These are phyloP conservation scores for Barypeithes pellucidus DNA, from an alignment of 2,888 invertebrate genomes.

Conservation along the genomic window DNA sequence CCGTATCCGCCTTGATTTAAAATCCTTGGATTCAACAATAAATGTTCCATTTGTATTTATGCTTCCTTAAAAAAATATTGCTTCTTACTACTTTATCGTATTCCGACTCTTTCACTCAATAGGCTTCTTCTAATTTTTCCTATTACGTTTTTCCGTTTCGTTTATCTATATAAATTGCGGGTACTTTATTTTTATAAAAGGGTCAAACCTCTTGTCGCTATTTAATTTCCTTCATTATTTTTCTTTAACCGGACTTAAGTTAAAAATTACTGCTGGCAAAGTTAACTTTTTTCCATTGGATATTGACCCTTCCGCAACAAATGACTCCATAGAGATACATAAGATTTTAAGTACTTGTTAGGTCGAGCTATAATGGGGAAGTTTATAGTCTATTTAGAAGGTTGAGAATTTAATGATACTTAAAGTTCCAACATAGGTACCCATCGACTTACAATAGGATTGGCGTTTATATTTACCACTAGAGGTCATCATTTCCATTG, in stretches of 20 bases:
- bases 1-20: no score
- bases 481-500: no score
- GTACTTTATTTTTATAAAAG: conserved; percentile 8
- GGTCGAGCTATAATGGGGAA: not conserved
- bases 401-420: no score
- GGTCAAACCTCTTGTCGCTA: conserved; percentile 8
- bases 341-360: conserved; percentile 14
- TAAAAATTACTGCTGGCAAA: conserved; percentile 26
- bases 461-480: no score
- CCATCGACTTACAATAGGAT: no score
- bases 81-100: no score
- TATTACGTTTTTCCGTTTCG: not conserved
- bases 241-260: conserved; percentile 17
- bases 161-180: conserved; percentile 8
- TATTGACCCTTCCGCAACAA: conserved; percentile 13
- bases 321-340: conserved; percentile 9
- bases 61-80: no score
- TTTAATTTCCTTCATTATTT: conserved; percentile 19
- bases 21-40: no score
- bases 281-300: conserved; percentile 12
- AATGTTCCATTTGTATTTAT: no score
- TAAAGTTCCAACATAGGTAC: no score
- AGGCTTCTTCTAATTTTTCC: not conserved
- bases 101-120: not conserved
- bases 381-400: not conserved